These are phyloP conservation scores for Steatocranus sp. DNA, from an alignment of 2,797 vertebrate genomes.

Conservation along the genomic window DNA sequence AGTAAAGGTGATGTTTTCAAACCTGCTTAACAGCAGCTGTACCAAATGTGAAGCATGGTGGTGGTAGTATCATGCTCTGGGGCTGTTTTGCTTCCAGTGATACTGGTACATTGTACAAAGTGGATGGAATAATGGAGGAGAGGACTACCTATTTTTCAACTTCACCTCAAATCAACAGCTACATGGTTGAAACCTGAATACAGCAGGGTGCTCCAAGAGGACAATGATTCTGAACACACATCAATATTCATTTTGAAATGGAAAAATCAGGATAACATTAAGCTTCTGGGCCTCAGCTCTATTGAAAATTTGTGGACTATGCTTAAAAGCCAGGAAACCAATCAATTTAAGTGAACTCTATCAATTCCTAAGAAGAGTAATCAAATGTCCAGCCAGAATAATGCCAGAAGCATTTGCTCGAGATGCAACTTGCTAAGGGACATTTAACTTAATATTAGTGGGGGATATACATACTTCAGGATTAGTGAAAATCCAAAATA, in stretches of 20 bases:
- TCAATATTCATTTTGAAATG: not conserved
- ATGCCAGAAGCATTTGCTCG: not conserved
- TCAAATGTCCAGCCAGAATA: fast-evolving
- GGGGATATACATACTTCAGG: not conserved
- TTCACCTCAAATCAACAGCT: not conserved
- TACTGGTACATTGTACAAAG: not conserved
- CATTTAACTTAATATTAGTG: not conserved
- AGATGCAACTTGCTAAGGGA: not conserved
- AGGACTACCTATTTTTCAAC: fast-evolving
- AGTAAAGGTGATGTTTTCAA: not conserved
- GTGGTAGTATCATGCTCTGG: not conserved
- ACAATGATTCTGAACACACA: fast-evolving
- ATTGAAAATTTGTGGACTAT: not conserved
- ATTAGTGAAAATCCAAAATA: not conserved
- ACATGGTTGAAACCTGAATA: not conserved
- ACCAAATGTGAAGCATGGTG: not conserved
- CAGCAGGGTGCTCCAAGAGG: not conserved
- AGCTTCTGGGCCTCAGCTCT: not conserved
- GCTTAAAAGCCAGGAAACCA: not conserved
- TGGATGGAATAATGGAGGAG: not conserved
- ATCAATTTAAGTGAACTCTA: not conserved
- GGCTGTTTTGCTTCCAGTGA: not conserved
- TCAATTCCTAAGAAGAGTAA: fast-evolving
- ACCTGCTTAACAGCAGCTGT: not conserved
- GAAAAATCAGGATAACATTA: not conserved